Percentiles rank a stretch among this genome's conserved stretches.
These are phyloP conservation scores for Schizothorax lantsangensis DNA, from an alignment of 2,797 vertebrate genomes.

Conservation along the genomic window DNA sequence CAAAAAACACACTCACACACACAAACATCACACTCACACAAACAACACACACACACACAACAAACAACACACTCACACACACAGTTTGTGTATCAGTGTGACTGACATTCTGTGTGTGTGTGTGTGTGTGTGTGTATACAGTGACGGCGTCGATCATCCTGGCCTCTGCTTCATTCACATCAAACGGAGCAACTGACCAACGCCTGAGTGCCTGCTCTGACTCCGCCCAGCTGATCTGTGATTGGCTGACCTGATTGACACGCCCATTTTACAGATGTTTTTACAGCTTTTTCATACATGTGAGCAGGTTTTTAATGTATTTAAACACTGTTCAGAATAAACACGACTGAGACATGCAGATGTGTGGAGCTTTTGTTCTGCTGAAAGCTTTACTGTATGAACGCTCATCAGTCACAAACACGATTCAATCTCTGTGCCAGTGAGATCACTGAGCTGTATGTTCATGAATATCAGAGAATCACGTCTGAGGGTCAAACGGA, in stretches of 20 bases:
- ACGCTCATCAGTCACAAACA: not conserved
- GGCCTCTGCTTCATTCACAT: constrained; percentile 79
- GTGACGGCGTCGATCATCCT: constrained; percentile 54
- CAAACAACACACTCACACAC: no score
- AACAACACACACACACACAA: no score
- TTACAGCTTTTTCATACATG: not conserved
- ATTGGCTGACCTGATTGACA: not conserved
- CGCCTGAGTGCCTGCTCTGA: not conserved
- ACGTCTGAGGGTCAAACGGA: no score
- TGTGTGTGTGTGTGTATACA: constrained; percentile 45
- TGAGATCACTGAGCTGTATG: no score
- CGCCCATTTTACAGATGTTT: not conserved
- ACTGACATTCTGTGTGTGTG: not conserved
- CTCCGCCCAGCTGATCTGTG: not conserved
- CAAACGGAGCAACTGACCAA: constrained; percentile 53
- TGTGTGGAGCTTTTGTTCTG: not conserved
- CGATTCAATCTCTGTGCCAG: no score
- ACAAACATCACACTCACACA: no score
- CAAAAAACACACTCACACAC: no score
- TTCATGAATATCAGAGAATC: no score
- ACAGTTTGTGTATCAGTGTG: not conserved
- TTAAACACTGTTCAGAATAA: not conserved
- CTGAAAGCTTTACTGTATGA: not conserved
- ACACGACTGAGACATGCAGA: not conserved
- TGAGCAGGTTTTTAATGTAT: not conserved